Conservation (phyloP, 92 coral and sea anemone species). For the Desmophyllum pertusum region DNA sequence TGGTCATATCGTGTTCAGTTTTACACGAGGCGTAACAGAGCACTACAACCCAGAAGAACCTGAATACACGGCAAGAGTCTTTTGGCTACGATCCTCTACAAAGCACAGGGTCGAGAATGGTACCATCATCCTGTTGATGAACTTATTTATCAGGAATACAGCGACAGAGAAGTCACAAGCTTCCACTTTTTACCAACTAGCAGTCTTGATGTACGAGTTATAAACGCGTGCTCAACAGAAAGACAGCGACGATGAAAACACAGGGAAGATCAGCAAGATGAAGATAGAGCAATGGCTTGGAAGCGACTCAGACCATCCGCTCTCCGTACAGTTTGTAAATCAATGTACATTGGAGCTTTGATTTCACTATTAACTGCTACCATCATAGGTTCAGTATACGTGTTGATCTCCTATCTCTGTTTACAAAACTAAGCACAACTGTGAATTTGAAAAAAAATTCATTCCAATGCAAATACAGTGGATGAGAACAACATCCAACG, state of each 20-base stretch:
- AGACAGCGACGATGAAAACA: too few relatives aligned
- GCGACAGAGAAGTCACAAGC: too few relatives aligned
- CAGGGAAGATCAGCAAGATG: neutral
- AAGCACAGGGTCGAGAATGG: too few relatives aligned
- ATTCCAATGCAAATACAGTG: too few relatives aligned
- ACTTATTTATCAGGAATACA: too few relatives aligned
- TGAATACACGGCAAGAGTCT: constrained; percentile 22
- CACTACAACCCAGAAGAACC: constrained; percentile 31
- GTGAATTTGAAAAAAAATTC: too few relatives aligned
- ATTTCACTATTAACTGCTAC: neutral
- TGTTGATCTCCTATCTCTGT: neutral
- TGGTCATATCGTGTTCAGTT: constrained; percentile 23
- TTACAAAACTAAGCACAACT: too few relatives aligned
- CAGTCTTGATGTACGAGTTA: too few relatives aligned
- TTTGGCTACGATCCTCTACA: constrained; percentile 30
- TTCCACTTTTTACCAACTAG: too few relatives aligned
- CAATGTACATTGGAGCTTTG: constrained; percentile 20
- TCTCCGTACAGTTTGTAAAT: constrained; percentile 18
- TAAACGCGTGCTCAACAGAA: too few relatives aligned
- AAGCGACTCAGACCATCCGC: constrained; percentile 38
- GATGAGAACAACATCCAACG: too few relatives aligned
- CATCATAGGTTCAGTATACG: neutral
- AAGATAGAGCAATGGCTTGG: constrained; percentile 24
- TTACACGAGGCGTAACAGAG: constrained; percentile 27
- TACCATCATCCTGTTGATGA: too few relatives aligned